Evolutionary conservation across 2,113 vertebrate genomes (phyloP).

Genomic region (Psammodynastes pulverulentus): DNA sequence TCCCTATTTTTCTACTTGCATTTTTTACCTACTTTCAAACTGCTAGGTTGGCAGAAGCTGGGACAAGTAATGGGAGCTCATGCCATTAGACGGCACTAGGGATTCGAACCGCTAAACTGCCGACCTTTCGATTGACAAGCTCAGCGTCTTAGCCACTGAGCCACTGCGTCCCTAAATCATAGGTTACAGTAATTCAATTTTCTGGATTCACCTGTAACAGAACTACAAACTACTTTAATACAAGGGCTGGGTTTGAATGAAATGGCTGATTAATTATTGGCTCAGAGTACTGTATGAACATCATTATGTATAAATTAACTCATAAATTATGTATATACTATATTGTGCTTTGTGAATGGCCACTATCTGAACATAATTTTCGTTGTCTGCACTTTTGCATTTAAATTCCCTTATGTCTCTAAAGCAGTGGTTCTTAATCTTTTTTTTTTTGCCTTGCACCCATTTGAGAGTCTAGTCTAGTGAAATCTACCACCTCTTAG

Average conservation of each 20-base stretch:
- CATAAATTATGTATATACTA: neutral
- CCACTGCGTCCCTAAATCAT: too few relatives aligned
- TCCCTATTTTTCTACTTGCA: too few relatives aligned
- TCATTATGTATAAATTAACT: neutral
- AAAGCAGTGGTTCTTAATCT: neutral
- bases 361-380: neutral
- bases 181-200: neutral
- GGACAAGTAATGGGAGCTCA: too few relatives aligned
- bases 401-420: neutral
- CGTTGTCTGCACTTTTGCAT: neutral
- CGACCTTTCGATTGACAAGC: too few relatives aligned
- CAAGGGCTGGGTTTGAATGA: neutral
- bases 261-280: neutral
- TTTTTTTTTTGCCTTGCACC: neutral
- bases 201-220: neutral
- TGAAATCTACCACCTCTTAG: neutral
- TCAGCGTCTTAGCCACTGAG: too few relatives aligned
- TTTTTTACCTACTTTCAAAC: too few relatives aligned
- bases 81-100: too few relatives aligned
- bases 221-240: neutral
- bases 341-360: neutral
- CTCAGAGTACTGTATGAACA: neutral
- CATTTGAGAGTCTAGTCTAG: neutral
- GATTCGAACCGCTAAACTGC: too few relatives aligned
- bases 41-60: too few relatives aligned